Evolutionary conservation across 2,888 invertebrate genomes (phyloP).

Genomic region (Apodemia zela): DNA sequence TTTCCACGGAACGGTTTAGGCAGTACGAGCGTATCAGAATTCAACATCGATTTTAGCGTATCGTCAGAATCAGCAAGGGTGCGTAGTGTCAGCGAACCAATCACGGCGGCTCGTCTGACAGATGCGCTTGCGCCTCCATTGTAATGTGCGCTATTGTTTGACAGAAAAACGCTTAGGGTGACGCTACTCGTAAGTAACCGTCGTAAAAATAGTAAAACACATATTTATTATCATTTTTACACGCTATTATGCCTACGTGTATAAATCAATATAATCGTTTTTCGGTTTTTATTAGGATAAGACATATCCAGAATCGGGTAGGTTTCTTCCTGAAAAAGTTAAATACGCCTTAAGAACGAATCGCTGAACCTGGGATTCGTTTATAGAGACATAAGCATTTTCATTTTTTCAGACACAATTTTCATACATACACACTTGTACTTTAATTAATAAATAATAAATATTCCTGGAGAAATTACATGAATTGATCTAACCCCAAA

Average conservation of each 20-base stretch:
- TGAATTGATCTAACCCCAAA: too few species aligned
- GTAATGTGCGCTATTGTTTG: conserved; percentile 56
- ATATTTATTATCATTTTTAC: conserved; percentile 12
- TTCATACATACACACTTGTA: too few species aligned
- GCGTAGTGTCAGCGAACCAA: conserved; percentile 52
- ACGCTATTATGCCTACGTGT: conserved; percentile 4
- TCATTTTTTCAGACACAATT: too few species aligned
- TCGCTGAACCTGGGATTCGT: too few species aligned
- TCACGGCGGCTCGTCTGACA: conserved; percentile 49
- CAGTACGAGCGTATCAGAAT: conserved; percentile 46
- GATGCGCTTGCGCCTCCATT: conserved; percentile 68
- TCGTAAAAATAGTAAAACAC: conserved; percentile 26
- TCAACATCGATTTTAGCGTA: conserved; percentile 64
- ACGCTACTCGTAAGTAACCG: conserved; percentile 60
- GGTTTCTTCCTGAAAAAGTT: too few species aligned
- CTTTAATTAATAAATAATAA: too few species aligned
- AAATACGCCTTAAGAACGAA: too few species aligned
- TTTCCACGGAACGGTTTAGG: conserved; percentile 41
- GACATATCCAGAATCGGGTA: too few species aligned
- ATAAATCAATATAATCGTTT: not conserved
- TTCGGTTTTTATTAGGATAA: too few species aligned
- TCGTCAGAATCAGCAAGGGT: conserved; percentile 70
- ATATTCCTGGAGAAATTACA: too few species aligned
- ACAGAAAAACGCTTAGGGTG: conserved; percentile 56
- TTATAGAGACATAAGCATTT: too few species aligned